These are phyloP conservation scores for Branchinecta lynchi DNA, from an alignment of 1,140 invertebrate species.

Conservation along the genomic window DNA sequence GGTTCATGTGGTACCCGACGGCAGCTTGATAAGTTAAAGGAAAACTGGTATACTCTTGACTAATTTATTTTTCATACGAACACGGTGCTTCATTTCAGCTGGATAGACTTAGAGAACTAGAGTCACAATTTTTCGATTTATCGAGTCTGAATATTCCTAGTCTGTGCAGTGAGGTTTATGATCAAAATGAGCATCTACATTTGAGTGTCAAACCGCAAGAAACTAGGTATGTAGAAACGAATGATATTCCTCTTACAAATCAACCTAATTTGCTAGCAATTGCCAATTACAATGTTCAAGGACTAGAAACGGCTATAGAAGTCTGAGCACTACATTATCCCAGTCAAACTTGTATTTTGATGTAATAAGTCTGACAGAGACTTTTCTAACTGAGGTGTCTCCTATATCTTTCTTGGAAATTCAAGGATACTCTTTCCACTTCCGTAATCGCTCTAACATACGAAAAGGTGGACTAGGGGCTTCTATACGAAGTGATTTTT, in stretches of 20 bases:
- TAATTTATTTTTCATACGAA: too few relatives aligned
- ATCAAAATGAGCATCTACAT: constrained; percentile 6
- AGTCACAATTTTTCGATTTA: too few relatives aligned
- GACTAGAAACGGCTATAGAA: constrained; percentile 5
- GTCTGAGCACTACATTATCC: background rate
- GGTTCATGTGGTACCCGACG: too few relatives aligned
- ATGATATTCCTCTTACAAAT: background rate
- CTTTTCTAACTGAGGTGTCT: constrained; percentile 3
- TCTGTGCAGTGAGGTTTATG: constrained; percentile 9
- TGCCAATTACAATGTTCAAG: constrained; percentile 5
- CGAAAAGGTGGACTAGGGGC: background rate
- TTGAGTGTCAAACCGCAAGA: constrained; percentile 6
- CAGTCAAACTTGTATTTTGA: background rate
- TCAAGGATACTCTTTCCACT: constrained; percentile 9
- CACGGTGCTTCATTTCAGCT: too few relatives aligned
- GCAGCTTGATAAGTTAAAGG: too few relatives aligned
- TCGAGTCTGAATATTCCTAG: too few relatives aligned
- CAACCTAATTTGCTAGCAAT: background rate
- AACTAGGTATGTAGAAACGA: background rate
- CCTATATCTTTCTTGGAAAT: background rate
- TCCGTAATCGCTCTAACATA: background rate
- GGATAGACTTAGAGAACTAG: too few relatives aligned
- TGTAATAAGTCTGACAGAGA: constrained; percentile 9
- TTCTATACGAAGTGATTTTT: constrained; percentile 7
- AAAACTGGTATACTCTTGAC: too few relatives aligned